Base-by-base conservation (phyloP, 37 sponge, comb jelly and placozoan genomes). In the Halichondria panicea region DNA sequence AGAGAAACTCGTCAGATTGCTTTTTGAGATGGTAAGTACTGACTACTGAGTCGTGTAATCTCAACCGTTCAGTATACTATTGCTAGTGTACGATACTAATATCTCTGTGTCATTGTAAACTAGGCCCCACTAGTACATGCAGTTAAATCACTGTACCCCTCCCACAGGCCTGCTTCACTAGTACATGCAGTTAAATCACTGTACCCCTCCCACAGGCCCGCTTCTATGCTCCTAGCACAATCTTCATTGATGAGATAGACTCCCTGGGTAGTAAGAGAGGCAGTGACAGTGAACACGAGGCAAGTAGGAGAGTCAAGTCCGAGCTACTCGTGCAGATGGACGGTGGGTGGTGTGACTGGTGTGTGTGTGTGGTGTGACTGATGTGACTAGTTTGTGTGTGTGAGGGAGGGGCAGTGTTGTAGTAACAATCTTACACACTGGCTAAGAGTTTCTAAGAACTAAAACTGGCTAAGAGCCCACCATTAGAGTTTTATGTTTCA, bases 321-420 rank as follows among this genome's bases (percentile, higher is more conserved):
- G 96, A 98, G 73, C 87, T 98, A 0, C 90, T 98, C 46, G 78
- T 92, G 6, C 96, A 98, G 70, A 98, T 98, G 99, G 99, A 98
- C 70, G 99, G 99, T 77, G 67, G 45, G 69, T 58, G 25, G 60
- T 58, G 24, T 58, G 60, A 25, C n/a, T 35, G 8, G 66, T 7
- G 66, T 13, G 22, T 25, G 70, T 68, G 24, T 44, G 40, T 34
- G 22, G 8, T 65, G 66, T 34, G 40, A 11, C 12, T 31, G 11
- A 28, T 65, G 40, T 65, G 41, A 9, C 27, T n/a, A 59, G 27
- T n/a, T 11, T n/a, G 27, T 8, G 27, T 24, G 27, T 59, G 27
- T 7, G 61, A 59, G 8, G 27, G 61, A 12, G 27, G 22, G 27
- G 22, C 25, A 12, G 27, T 11, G 52, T 11, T 11, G 52, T 11